Evolutionary conservation across 1,140 invertebrate genomes (phyloP), one percentile per base, ranked within the genome.

Genomic region (Philotrypesis tridentata): DNA sequence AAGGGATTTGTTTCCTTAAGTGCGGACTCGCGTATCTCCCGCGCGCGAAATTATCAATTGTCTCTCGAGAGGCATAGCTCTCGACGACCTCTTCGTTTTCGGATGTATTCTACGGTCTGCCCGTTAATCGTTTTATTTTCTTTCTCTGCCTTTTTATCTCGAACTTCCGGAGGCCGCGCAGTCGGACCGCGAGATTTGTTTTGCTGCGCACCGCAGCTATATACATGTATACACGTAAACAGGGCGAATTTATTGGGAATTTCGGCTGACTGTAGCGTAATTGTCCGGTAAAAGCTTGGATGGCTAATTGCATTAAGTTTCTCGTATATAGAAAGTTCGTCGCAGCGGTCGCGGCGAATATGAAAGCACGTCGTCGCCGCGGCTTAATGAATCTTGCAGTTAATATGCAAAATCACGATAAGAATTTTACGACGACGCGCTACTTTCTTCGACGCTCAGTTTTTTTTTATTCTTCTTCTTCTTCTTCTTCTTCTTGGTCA

Each of bases 21-120:
- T 70, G 21, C 67, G 11, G n/a, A 74, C 9, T 74, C 55, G 31
- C 74, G 74, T 55, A 17, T 27, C 29, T 17, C 27, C 75, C 55
- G 37, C 23, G 81, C 55, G 37, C 23, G 37, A 70, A 55, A 82
- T 43, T 37, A 76, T 75, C 55, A 65, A 80, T 80, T n/a, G 33
- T n/a, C 27, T 11, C 55, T 60, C 55, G 55, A 60, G 5, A 60
- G 55, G 4, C n/a, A n/a, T n/a, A n/a, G n/a, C n/a, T n/a, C n/a
- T n/a, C n/a, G n/a, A n/a, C 12, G 40, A 43, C 40, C 40, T 17
- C 40, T 43, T 17, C 17, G 12, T n/a, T n/a, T n/a, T n/a, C n/a
- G n/a, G n/a, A n/a, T n/a, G n/a, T n/a, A n/a, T n/a, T n/a, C n/a
- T n/a, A n/a, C n/a, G n/a, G n/a, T n/a, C n/a, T n/a, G n/a, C n/a